These are phyloP conservation scores for Temnothorax ravouxi DNA, from an alignment of 2,888 invertebrate genomes.

Conservation along the genomic window DNA sequence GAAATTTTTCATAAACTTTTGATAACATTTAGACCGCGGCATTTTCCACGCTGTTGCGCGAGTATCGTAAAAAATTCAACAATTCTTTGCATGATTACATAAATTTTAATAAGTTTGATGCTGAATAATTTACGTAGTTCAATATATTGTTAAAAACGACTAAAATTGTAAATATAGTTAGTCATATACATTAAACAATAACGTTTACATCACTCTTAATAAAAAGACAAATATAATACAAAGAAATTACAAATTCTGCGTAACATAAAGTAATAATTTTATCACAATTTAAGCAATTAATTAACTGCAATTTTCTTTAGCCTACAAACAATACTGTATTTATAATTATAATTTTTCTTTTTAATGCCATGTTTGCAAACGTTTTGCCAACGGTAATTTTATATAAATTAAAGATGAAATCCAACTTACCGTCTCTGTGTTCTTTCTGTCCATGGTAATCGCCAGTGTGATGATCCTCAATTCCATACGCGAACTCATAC, in stretches of 20 bases:
- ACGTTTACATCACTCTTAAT: neutral
- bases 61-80: slow-evolving; percentile 33
- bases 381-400: neutral
- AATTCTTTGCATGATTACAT: slow-evolving; percentile 34
- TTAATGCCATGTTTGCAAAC: neutral
- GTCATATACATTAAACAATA: neutral
- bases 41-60: slow-evolving; percentile 25
- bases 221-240: neutral
- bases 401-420: neutral
- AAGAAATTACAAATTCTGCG: neutral
- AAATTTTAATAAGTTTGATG: slow-evolving; percentile 40
- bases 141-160: neutral
- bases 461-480: slow-evolving; percentile 83
- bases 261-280: slow-evolving; percentile 2
- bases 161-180: neutral
- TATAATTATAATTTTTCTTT: neutral
- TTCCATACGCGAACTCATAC: slow-evolving; percentile 83
- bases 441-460: slow-evolving; percentile 85
- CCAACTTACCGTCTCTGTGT: slow-evolving; percentile 81
- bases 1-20: slow-evolving; percentile 29
- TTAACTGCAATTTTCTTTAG: neutral
- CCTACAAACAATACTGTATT: neutral
- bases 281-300: neutral
- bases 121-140: slow-evolving; percentile 30
- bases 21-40: slow-evolving; percentile 22